phyloP scores from a whole-genome alignment of 2,797 vertebrate species.

The Amphiprion clarkii region DNA sequence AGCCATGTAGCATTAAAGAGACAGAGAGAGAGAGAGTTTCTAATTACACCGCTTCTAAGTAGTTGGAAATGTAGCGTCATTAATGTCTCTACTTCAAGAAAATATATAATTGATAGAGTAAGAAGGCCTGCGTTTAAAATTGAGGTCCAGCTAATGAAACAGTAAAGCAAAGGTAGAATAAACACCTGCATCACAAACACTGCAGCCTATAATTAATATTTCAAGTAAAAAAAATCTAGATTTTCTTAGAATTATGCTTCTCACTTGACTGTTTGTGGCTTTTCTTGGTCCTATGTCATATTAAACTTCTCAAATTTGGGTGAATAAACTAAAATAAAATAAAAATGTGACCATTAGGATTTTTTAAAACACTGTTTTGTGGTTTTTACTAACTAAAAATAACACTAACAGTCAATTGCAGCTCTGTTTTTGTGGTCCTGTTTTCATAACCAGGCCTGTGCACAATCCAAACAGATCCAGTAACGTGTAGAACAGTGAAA shows the following conservation, averaged over 20 bases:
- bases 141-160: background rate
- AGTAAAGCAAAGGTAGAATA: background rate
- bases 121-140: conserved; percentile 1
- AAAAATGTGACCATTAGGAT: too few relatives aligned
- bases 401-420: background rate
- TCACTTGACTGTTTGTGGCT: background rate
- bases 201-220: background rate
- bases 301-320: background rate
- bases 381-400: background rate
- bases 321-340: too few relatives aligned
- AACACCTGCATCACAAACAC: too few relatives aligned
- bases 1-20: conserved; percentile 71
- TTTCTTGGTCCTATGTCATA: background rate
- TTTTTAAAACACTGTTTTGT: background rate
- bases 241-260: background rate
- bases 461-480: background rate
- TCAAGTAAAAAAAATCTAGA: background rate
- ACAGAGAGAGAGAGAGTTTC: conserved; percentile 19
- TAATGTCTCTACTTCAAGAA: conserved; percentile 40
- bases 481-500: background rate
- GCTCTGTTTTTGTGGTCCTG: background rate
- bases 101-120: conserved; percentile 39
- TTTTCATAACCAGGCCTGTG: background rate
- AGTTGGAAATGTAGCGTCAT: conserved; percentile 39
- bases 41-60: conserved; percentile 58